phyloP scores from a whole-genome alignment of 2,113 vertebrate species.

The Pyrgilauda ruficollis region DNA sequence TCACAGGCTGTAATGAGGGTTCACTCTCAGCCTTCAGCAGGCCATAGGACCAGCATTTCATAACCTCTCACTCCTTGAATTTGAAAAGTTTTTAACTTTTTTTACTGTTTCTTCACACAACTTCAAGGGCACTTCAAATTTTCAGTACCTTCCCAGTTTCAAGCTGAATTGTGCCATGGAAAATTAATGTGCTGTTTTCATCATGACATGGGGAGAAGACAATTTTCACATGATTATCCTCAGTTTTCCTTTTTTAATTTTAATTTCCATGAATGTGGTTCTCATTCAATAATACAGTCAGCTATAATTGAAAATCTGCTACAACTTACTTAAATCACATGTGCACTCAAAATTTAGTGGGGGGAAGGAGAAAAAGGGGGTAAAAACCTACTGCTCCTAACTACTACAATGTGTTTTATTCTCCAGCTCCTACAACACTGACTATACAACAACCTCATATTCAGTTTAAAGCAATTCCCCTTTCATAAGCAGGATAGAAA shows the following conservation, averaged over 20 bases:
- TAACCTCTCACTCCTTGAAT: not conserved
- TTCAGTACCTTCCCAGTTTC: not conserved
- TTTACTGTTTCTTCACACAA: not conserved
- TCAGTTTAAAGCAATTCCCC: not conserved
- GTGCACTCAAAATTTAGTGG: not conserved
- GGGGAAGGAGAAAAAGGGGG: rapidly evolving
- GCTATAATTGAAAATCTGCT: not conserved
- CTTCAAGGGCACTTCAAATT: not conserved
- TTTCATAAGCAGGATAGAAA: not conserved
- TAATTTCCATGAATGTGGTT: not conserved
- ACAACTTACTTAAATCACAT: not conserved
- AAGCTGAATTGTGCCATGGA: not conserved
- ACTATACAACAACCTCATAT: not conserved
- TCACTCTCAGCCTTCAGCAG: not conserved
- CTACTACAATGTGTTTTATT: not conserved
- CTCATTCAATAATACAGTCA: not conserved
- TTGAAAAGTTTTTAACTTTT: not conserved
- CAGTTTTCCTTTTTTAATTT: not conserved
- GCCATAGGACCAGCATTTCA: not conserved
- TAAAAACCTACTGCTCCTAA: not conserved
- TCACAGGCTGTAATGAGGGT: not conserved
- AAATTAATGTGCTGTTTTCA: not conserved
- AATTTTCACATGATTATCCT: not conserved
- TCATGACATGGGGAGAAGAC: not conserved
- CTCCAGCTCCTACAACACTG: not conserved